Percentiles rank a stretch among this genome's conserved stretches.
Conservation (phyloP, 2,113 vertebrate genomes). For the Edolisoma coerulescens region DNA sequence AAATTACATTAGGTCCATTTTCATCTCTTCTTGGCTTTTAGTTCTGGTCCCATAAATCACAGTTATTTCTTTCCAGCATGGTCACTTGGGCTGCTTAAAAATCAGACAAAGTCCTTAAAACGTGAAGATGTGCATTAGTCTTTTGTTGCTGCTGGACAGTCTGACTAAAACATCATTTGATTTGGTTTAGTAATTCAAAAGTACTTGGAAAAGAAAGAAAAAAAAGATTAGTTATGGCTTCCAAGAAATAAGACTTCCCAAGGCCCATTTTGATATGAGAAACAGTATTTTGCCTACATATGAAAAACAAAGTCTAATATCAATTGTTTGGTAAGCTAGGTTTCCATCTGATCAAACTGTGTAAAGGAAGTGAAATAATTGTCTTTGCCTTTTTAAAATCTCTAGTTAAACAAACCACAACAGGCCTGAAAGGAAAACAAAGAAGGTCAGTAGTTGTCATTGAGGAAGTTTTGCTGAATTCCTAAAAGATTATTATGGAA, state of each 20-base stretch:
- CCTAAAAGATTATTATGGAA: neutral
- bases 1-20: neutral
- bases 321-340: neutral
- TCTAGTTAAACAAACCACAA: neutral
- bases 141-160: neutral
- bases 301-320: neutral
- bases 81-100: neutral
- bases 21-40: neutral
- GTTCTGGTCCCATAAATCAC: neutral
- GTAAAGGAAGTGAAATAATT: neutral
- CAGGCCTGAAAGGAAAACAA: neutral
- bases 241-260: neutral
- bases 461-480: neutral
- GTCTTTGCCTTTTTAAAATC: neutral
- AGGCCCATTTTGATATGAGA: neutral
- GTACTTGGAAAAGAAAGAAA: neutral
- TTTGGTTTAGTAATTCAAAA: neutral
- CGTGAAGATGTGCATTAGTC: neutral
- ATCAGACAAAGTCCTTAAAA: neutral
- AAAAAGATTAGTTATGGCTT: neutral
- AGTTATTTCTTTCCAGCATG: neutral
- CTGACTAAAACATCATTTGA: neutral
- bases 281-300: neutral
- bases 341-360: neutral
- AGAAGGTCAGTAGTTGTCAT: neutral